Evolutionary conservation across 2,888 invertebrate species (phyloP), one percentile per base, ranked within the genome.

Genomic region (Pammene fasciana): DNA sequence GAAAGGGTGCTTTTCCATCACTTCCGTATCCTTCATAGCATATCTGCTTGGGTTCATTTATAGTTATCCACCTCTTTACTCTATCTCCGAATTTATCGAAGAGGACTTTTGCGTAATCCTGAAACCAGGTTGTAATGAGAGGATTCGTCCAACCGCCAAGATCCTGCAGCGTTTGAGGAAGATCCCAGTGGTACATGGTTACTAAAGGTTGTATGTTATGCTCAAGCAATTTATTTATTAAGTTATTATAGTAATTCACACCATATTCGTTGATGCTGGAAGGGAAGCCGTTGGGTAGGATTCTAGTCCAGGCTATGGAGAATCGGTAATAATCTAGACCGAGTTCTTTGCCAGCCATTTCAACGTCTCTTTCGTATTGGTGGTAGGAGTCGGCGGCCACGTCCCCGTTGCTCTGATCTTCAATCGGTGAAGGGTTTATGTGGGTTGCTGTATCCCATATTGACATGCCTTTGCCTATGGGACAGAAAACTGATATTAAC

Each of bases 311-410:
- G 0, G 95, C 93, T 50, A 95, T 82, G 4, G 94, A 94, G 81
- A 95, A 94, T 48, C 93, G 83, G 76, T 94, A 94, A 76, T 92
- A 93, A 71, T 94, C 79, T 0, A 94, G 78, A 6, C 90, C 88
- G 0, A 94, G 77, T 50, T 92, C 85, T 52, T 82, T 84, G 67
- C 26, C 4, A 26, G 92, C 78, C 60, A 92, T 81, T 70, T 87
- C 79, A 0, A 94, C 85, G 73, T 94, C 94, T 38, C 94, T 91
- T 75, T 91, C 86, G 80, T 93, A 94, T 62, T 88, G 92, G 78
- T 95, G 90, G 81, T 95, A 95, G 11, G 95, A 95, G 80, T 96
- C 94, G 43, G 94, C 94, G 0, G 96, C 94, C 0, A 94, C 81
- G 73, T 96, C 95, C 0, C 94, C 96, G 2, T 45, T 75, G 9